Percentiles rank a stretch among this genome's conserved stretches.
Conservation (phyloP, 2,888 invertebrate species). For the Drosophila anomalata region DNA sequence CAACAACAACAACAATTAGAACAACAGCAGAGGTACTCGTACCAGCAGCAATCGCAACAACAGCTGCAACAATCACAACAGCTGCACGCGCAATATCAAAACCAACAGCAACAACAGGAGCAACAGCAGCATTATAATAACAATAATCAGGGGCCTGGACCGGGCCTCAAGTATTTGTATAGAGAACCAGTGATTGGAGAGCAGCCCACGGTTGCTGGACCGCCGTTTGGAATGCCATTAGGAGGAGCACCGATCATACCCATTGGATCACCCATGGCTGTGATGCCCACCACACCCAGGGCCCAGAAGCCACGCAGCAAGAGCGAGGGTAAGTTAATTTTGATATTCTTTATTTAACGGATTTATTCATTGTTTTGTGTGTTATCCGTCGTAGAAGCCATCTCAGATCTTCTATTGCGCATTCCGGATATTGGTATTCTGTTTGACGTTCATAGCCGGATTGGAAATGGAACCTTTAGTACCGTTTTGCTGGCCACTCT, state of each 20-base stretch:
- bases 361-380: background rate
- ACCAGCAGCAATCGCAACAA: background rate
- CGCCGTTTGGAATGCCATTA: background rate
- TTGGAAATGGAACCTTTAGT: constrained; percentile 94
- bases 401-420: constrained; percentile 80
- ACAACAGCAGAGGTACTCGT: background rate
- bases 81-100: background rate
- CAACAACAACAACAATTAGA: background rate
- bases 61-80: constrained; percentile 1
- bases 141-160: constrained; percentile 1
- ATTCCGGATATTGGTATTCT: constrained; percentile 87
- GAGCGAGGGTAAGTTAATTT: background rate
- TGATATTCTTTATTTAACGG: background rate
- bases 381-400: constrained; percentile 71
- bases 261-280: background rate
- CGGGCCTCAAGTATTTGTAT: background rate
- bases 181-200: background rate
- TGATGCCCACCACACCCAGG: constrained; percentile 1
- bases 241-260: background rate
- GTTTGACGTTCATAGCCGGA: constrained; percentile 88
- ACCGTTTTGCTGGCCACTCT: constrained; percentile 92
- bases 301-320: background rate
- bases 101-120: background rate
- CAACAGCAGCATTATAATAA: constrained; percentile 1
- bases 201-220: constrained; percentile 1